phyloP scores from a whole-genome alignment of 1,140 invertebrate genomes.

The Camponotus floridanus region DNA sequence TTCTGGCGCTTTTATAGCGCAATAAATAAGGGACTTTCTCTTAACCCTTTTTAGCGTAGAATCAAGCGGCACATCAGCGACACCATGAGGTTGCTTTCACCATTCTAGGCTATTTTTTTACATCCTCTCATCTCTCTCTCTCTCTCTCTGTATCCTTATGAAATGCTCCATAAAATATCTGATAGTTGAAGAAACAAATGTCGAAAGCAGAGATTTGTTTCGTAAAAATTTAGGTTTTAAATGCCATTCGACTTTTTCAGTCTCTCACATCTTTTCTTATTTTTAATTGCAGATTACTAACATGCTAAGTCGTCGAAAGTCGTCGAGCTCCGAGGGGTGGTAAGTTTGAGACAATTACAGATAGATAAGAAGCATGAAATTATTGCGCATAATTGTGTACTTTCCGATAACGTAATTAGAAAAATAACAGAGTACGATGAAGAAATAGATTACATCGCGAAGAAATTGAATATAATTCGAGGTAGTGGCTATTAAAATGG shows the following conservation, averaged over 20 bases:
- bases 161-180: neutral
- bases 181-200: neutral
- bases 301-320: constrained; percentile 40
- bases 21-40: constrained; percentile 83
- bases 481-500: constrained; percentile 15
- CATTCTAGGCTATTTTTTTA: constrained; percentile 63
- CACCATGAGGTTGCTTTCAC: constrained; percentile 76
- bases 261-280: constrained; percentile 64
- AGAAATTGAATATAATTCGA: constrained; percentile 39
- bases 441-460: neutral
- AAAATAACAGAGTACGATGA: neutral
- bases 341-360: constrained; percentile 22
- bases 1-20: constrained; percentile 79
- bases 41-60: constrained; percentile 81
- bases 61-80: constrained; percentile 72
- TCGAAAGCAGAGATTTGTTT: neutral
- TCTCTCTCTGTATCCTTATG: constrained; percentile 14
- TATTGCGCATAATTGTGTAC: constrained; percentile 29
- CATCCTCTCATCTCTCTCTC: too few species aligned
- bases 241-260: neutral
- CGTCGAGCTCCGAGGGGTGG: neutral
- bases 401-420: constrained; percentile 20
- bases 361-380: constrained; percentile 19
- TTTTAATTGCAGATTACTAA: constrained; percentile 78
- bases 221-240: neutral